Conservation (phyloP, 1,140 invertebrate species). For the Sitophilus oryzae region DNA sequence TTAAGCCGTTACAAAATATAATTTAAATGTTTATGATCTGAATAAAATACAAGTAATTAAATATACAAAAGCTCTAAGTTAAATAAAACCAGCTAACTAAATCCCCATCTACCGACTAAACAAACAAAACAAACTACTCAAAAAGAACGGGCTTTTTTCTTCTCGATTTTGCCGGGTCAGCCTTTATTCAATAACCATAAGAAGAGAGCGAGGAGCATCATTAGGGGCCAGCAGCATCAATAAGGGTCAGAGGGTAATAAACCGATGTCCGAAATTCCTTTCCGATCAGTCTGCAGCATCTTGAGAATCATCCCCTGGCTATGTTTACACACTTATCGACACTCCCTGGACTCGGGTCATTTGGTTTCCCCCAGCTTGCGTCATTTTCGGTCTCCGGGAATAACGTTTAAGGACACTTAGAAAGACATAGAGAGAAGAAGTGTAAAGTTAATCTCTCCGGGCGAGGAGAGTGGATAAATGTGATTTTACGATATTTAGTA, state of each 20-base stretch:
- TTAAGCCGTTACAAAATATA: too few species aligned
- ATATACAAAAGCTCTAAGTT: too few species aligned
- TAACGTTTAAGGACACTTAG: neutral
- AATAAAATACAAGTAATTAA: too few species aligned
- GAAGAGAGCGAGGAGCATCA: slow-evolving; percentile 26
- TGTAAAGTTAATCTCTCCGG: neutral
- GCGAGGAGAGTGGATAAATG: too few species aligned
- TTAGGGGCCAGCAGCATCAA: slow-evolving; percentile 27
- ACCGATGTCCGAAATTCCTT: slow-evolving; percentile 34
- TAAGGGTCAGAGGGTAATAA: slow-evolving; percentile 33
- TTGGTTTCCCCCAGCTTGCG: neutral
- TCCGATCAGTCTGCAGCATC: slow-evolving; percentile 28
- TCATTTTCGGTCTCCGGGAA: neutral
- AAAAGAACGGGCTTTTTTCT: neutral
- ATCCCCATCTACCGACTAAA: too few species aligned
- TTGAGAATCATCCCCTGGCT: slow-evolving; percentile 31
- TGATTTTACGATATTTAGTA: too few species aligned
- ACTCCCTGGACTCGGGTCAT: slow-evolving; percentile 27
- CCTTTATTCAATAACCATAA: slow-evolving; percentile 24
- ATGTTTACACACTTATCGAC: slow-evolving; percentile 34
- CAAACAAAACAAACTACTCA: neutral
- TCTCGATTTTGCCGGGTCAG: neutral
- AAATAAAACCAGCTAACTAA: too few species aligned
- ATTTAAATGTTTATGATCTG: too few species aligned
- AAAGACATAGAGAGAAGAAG: neutral